Base-by-base conservation (phyloP, 2,113 vertebrate genomes). In the Etheostoma spectabile region DNA sequence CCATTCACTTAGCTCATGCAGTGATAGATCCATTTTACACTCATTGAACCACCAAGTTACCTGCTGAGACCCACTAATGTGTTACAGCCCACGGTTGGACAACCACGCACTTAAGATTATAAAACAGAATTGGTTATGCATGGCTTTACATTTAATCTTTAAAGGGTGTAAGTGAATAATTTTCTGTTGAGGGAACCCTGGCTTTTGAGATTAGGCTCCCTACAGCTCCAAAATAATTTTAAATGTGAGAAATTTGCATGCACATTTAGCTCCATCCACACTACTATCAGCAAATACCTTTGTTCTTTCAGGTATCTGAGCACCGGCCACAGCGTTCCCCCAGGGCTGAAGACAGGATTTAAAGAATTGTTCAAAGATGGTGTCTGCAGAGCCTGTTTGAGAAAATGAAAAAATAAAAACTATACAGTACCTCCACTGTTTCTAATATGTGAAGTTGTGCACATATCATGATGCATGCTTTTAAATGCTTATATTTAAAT, bases 161-260 rank as follows among this genome's bases (percentile, higher is more conserved):
- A 84, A 84, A 79, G 57, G 52, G 38, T 74, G 42, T 71, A 77
- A 80, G 71, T 86, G 77, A 87, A 78, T 80, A 48, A 45, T 78
- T 83, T 64, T 81, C 63, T 79, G 48, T 64, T 19, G 65, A 66
- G 74, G 65, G 67, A 82, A 75, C 42, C 48, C 67, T 60, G 67
- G 71, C 64, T 78, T 83, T 83, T 69, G 49, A 77, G 71, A 79
- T 77, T 71, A 83, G 51, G 57, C 53, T 86, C 65, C 74, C 71
- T 42, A 46, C 65, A 71, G 84, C 65, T 84, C 42, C 18, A 64
- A 59, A 80, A 14, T 6, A 69, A 79, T 80, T 81, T 78, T 22
- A 52, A 73, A 74, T 88, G 82, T 65, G 53, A 57, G 67, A 75
- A 82, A 57, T 19, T 13, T 78, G 46, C 53, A n/a, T 71, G 46